These are phyloP conservation scores for Aix galericulata DNA, from an alignment of 2,113 vertebrate genomes.

Conservation along the genomic window DNA sequence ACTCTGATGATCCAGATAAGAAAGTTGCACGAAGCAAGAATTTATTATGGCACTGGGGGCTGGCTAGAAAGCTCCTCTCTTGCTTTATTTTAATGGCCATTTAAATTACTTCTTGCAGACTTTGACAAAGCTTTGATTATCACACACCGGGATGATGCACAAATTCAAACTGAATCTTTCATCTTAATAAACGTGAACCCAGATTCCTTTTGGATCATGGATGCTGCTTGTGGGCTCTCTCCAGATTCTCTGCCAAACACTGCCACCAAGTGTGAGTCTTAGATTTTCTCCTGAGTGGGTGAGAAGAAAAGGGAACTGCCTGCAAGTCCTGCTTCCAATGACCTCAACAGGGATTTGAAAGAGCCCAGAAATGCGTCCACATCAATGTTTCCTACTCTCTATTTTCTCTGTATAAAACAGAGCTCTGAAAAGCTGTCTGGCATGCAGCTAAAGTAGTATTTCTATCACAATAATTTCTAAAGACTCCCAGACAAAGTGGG, in stretches of 20 bases:
- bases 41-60: neutral
- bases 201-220: neutral
- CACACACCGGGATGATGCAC: slow-evolving; percentile 23
- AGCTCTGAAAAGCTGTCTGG: neutral
- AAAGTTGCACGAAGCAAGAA: neutral
- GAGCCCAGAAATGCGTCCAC: neutral
- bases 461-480: neutral
- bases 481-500: neutral
- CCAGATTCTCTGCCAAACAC: slow-evolving; percentile 73
- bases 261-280: slow-evolving; percentile 75
- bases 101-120: slow-evolving; percentile 65
- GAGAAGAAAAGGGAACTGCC: neutral
- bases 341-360: neutral
- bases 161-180: slow-evolving; percentile 47
- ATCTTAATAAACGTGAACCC: slow-evolving; percentile 39
- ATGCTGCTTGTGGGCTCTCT: neutral
- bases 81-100: slow-evolving; percentile 39
- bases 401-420: neutral
- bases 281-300: neutral
- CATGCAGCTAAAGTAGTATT: neutral
- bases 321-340: neutral
- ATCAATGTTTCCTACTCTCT: neutral
- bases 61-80: slow-evolving; percentile 3
- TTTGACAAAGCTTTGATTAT: slow-evolving; percentile 66
- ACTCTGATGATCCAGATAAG: neutral